A percentile compares a stretch with the other conserved stretches of the same genome.
Conservation (phyloP, 2,888 invertebrate species). For the Caenorhabditis japonica region DNA sequence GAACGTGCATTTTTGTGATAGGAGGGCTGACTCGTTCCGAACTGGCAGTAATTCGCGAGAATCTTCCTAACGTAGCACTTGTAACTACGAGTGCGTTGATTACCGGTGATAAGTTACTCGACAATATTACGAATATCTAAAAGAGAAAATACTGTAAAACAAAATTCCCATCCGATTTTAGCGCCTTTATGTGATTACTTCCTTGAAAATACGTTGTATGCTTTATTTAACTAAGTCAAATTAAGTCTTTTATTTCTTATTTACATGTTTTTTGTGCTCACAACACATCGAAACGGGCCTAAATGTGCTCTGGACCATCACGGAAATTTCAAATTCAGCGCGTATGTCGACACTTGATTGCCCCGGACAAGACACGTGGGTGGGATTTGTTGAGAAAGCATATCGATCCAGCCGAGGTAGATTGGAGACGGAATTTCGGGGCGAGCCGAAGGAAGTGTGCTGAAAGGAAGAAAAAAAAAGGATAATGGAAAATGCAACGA, state of each 20-base stretch:
- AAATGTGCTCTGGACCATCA: not conserved
- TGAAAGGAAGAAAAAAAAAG: conserved; percentile 1
- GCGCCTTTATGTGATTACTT: not conserved
- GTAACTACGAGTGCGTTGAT: conserved; percentile 57
- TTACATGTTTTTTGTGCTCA: conserved; percentile 17
- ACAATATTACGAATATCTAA: conserved; percentile 61
- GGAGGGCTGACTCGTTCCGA: conserved; percentile 98
- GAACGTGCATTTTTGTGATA: conserved; percentile 86
- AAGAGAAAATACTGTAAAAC: not conserved
- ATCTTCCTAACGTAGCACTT: conserved; percentile 54
- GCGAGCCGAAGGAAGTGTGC: conserved; percentile 53
- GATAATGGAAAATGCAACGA: not conserved
- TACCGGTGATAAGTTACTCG: conserved; percentile 57
- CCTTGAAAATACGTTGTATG: conserved; percentile 15
- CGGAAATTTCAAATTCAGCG: conserved; percentile 41
- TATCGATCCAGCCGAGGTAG: conserved; percentile 52
- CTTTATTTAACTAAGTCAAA: not conserved
- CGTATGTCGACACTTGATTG: conserved; percentile 46
- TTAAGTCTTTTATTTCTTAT: too few species aligned
- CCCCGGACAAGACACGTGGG: conserved; percentile 50
- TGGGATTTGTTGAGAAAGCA: conserved; percentile 35
- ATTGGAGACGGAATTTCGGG: conserved; percentile 45
- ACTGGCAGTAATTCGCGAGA: conserved; percentile 77
- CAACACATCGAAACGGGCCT: too few species aligned
- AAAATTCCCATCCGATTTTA: too few species aligned